These are phyloP conservation scores for Choloepus didactylus DNA, from an alignment of 2,797 vertebrate species.

Conservation along the genomic window DNA sequence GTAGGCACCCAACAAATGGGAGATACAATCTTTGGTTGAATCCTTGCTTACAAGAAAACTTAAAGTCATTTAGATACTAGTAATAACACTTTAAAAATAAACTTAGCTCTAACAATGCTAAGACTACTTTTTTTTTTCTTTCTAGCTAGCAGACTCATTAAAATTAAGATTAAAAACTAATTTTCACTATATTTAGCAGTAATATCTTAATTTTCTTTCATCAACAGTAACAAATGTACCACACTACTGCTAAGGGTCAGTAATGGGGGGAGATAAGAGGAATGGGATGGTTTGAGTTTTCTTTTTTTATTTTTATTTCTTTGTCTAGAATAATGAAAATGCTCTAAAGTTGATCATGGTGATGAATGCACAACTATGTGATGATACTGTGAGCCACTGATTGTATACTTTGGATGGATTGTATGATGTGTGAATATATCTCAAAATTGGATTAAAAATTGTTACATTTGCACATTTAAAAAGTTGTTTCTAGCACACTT, in stretches of 20 bases:
- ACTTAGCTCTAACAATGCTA: background rate
- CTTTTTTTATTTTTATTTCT: no score
- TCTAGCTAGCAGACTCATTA: background rate
- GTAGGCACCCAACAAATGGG: background rate
- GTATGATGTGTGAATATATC: background rate
- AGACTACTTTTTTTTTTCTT: background rate
- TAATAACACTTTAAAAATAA: background rate
- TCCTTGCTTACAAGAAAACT: background rate
- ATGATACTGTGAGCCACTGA: no score
- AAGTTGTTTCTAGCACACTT: constrained; percentile 73
- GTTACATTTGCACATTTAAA: constrained; percentile 77
- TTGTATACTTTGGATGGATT: no score
- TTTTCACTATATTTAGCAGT: background rate
- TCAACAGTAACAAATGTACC: no score
- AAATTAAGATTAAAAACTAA: background rate
- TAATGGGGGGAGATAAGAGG: no score
- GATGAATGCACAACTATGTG: no score
- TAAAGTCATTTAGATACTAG: background rate
- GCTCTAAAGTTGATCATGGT: no score
- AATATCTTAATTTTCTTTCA: no score
- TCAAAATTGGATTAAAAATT: constrained; percentile 80
- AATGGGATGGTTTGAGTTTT: no score
- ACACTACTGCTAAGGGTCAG: no score
- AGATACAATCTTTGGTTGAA: no score
- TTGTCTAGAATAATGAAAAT: no score